These are phyloP conservation scores for Epinephelus awoara DNA, from an alignment of 2,797 vertebrate genomes.

Conservation along the genomic window DNA sequence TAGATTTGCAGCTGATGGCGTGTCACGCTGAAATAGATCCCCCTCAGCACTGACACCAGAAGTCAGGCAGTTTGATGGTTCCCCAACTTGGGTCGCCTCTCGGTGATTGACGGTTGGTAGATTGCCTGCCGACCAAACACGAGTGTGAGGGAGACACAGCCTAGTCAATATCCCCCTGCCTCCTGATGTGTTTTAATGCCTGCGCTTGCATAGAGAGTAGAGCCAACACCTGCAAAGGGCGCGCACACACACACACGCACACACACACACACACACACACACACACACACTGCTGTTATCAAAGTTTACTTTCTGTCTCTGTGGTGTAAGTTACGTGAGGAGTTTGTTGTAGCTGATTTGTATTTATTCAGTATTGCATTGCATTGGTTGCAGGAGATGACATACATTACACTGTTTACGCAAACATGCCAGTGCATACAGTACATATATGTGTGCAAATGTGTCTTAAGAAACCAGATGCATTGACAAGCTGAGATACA, in stretches of 20 bases:
- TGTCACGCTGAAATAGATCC: constrained; percentile 85
- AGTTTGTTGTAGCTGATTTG: constrained; percentile 26
- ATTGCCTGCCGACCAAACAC: constrained; percentile 86
- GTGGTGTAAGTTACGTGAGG: background rate
- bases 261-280: constrained; percentile 30
- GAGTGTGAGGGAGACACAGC: constrained; percentile 75
- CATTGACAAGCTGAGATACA: background rate
- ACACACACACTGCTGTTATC: constrained; percentile 22
- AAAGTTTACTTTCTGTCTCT: constrained; percentile 64
- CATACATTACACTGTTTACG: background rate
- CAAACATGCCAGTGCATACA: background rate
- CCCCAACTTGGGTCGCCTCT: constrained; percentile 81
- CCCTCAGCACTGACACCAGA: constrained; percentile 83
- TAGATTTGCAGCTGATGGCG: constrained; percentile 81
- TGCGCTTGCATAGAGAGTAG: constrained; percentile 72
- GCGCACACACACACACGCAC: constrained; percentile 29
- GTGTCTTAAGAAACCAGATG: background rate
- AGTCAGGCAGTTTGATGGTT: constrained; percentile 82
- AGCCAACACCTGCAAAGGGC: constrained; percentile 42
- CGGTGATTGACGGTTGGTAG: constrained; percentile 84
- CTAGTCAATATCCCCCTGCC: constrained; percentile 76
- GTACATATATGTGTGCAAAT: background rate
- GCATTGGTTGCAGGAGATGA: background rate
- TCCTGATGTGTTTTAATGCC: constrained; percentile 75
- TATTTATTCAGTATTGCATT: constrained; percentile 3